Base-by-base conservation (phyloP, 2,888 invertebrate species). In the Celastrina argiolus region DNA sequence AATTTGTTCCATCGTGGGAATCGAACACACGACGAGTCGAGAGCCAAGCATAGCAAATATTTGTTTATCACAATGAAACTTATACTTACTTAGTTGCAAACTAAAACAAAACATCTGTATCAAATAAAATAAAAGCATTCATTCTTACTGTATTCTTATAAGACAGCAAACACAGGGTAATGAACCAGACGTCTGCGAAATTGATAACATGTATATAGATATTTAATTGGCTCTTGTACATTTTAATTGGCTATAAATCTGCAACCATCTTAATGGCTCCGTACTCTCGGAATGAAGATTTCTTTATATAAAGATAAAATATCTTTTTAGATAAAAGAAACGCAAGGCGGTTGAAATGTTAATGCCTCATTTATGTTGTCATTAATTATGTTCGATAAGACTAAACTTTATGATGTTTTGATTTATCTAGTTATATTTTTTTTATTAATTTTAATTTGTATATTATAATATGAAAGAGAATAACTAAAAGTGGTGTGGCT, bases 191-290 rank as follows among this genome's bases (percentile, higher is more conserved):
- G 51, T 12, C 51, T 51, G 51, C 22, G 16, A 5, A 14, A 51
- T 16, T 51, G 22, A 22, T 51, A 51, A 51, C 22, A 18, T 18
- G 45, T 45, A 72, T 84, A 78, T 74, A 72, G 75, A 80, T 76
- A 77, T 83, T 89, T 88, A 90, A 90, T 89, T 89, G 89, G 83
- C 75, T 74, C 81, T 78, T 81, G 83, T 84, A 84, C 83, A 83
- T 84, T 87, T 89, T 88, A 90, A 90, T 89, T 90, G 89, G 79
- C 76, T 81, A 81, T 88, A 85, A 87, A 85, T 88, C 80, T 77
- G 69, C 70, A 72, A 73, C 73, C 75, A 78, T 74, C 79, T 78
- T 87, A 86, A 87, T 84, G 81, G 81, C 74, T 73, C 69, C 75
- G 75, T 75, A 72, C 80, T 78, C 70, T 64, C 73, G 77, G 74